These are phyloP conservation scores for Eupithecia pulchellata DNA, from an alignment of 2,888 invertebrate genomes.

Conservation along the genomic window DNA sequence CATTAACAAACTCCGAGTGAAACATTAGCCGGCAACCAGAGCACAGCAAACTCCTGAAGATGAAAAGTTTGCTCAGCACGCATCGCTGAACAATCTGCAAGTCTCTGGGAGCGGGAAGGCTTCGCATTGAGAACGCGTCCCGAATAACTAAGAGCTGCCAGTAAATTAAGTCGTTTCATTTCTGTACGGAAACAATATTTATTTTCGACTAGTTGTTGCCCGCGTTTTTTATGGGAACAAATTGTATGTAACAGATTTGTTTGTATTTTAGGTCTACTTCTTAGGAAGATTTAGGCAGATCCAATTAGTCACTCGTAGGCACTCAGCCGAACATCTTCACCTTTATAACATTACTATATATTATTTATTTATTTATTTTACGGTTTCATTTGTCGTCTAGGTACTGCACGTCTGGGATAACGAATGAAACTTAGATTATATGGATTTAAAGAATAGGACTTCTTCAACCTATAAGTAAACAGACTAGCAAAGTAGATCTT, in stretches of 20 bases:
- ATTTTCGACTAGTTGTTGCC: neutral
- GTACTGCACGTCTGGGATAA: neutral
- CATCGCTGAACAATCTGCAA: constrained; percentile 33
- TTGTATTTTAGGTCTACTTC: neutral
- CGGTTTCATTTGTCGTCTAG: neutral
- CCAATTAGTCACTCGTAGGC: neutral
- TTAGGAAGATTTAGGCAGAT: neutral
- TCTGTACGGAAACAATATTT: constrained; percentile 26
- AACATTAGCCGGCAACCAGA: constrained; percentile 32
- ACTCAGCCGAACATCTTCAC: neutral
- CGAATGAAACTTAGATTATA: neutral
- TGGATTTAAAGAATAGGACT: neutral
- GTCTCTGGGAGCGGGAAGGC: constrained; percentile 25
- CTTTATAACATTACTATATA: neutral
- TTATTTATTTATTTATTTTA: too few species aligned
- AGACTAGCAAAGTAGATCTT: neutral
- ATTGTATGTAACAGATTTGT: too few species aligned
- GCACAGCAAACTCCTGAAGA: constrained; percentile 27
- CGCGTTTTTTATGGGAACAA: neutral
- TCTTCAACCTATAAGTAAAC: neutral
- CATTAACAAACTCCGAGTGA: constrained; percentile 28
- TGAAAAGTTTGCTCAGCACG: constrained; percentile 37
- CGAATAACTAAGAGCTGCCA: constrained; percentile 37
- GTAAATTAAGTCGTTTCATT: constrained; percentile 32
- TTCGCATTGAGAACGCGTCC: constrained; percentile 29